Percentiles rank a stretch among this genome's conserved stretches.
Evolutionary conservation across 2,888 invertebrate species (phyloP).

Genomic region (Hedya salicella): DNA sequence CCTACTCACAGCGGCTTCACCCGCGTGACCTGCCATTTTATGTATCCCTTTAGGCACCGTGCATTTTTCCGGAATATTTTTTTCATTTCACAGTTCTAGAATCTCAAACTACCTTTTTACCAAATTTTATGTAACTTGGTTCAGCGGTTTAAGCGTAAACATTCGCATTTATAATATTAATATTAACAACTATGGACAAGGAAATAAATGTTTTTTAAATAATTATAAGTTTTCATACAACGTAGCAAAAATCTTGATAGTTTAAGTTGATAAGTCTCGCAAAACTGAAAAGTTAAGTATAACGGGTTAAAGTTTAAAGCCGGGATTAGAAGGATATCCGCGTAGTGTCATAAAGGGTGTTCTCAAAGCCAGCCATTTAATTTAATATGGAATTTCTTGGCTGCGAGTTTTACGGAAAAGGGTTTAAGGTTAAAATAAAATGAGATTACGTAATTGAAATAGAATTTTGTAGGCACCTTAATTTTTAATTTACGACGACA

Average conservation of each 20-base stretch:
- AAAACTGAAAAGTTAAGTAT: slow-evolving; percentile 41
- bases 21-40: no score
- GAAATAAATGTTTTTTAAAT: no score
- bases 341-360: slow-evolving; percentile 60
- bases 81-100: no score
- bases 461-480: not conserved
- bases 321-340: slow-evolving; percentile 62
- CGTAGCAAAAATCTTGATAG: slow-evolving; percentile 25
- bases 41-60: no score
- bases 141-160: no score
- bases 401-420: slow-evolving; percentile 49
- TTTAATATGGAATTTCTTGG: slow-evolving; percentile 51
- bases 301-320: slow-evolving; percentile 30
- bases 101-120: no score
- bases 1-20: no score
- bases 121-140: no score
- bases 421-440: slow-evolving; percentile 43
- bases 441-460: slow-evolving; percentile 26
- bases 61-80: no score
- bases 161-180: no score
- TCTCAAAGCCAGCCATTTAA: slow-evolving; percentile 63
- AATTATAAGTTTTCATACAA: not conserved
- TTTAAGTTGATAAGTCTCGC: slow-evolving; percentile 20
- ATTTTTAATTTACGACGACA: slow-evolving; percentile 7
- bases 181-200: no score